Base-by-base conservation (phyloP, 1,140 invertebrate genomes). In the Samia ricini region DNA sequence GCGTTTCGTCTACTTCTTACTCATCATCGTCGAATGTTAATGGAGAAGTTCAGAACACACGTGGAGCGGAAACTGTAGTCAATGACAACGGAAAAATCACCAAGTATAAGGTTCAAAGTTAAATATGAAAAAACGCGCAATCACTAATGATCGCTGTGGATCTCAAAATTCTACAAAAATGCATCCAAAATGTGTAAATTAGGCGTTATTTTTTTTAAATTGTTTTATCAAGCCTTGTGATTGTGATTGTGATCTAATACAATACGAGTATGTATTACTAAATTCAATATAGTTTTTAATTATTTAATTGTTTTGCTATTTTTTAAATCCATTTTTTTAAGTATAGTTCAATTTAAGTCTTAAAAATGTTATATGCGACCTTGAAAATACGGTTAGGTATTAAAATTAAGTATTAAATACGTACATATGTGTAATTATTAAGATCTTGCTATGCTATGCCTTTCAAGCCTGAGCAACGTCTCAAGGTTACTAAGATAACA, bases 51-150 rank as follows among this genome's bases (percentile, higher is more conserved):
- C 78, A 83, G 42, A 90, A 81, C 19, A 89, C 84, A 51, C 93
- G 94, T 63, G 81, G 90, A 20, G 92, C 94, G 1, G 91, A 93
- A 36, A 94, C 95, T 7, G 92, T 93, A 2, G 91, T 95, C 52
- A 95, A 95, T 69, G 93, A 95, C 66, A 94, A 95, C 71, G 95
- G 95, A 72, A 93, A 93, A 72, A 83, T 95, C 54, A 93, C 92
- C 26, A 91, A 91, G 60, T 94, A 94, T 68, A 92, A 91, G 24
- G 92, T 94, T 0, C 76, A 90, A 49, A 88, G 85, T 68, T 91
- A 83, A 86, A 42, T 12, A 4, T 42, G 15, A 15, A 12, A 15
- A 42, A 0, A 64, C 4, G 24, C 8, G 29, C 20, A 56, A 20
- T 15, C 33, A 42, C 33, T 42, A 15, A 42, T 15, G 8, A 42